Evolutionary conservation across 2,113 vertebrate species (phyloP).

Genomic region (Amblyornis subalaris): DNA sequence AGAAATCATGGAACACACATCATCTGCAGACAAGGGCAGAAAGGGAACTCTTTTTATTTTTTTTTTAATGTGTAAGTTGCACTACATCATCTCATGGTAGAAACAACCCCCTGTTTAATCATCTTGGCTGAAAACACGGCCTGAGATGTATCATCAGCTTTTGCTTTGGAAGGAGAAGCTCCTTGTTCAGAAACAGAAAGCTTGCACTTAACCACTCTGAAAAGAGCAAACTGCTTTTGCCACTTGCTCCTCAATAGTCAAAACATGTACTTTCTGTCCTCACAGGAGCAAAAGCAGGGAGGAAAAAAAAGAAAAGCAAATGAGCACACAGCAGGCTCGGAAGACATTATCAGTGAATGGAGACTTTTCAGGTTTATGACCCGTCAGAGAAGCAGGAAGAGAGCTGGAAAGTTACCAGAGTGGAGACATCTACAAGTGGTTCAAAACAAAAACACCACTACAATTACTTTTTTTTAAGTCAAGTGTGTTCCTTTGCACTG

Average conservation of each 20-base stretch:
- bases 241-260: background rate
- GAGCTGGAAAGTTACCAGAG: background rate
- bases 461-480: background rate
- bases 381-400: background rate
- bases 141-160: background rate
- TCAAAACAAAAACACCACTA: background rate
- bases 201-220: rapidly evolving
- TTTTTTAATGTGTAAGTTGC: background rate
- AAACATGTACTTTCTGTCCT: background rate
- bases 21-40: background rate
- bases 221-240: background rate
- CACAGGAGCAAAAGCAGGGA: background rate
- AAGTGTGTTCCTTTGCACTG: background rate
- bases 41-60: background rate
- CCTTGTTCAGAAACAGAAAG: background rate
- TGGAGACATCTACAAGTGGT: background rate
- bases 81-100: background rate
- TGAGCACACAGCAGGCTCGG: background rate
- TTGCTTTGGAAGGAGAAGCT: background rate
- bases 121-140: background rate
- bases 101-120: background rate
- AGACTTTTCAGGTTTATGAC: background rate
- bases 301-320: background rate
- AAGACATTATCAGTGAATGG: background rate
- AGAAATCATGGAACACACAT: background rate